Evolutionary conservation across 2,797 vertebrate species (phyloP).

Genomic region (Nasua narica): DNA sequence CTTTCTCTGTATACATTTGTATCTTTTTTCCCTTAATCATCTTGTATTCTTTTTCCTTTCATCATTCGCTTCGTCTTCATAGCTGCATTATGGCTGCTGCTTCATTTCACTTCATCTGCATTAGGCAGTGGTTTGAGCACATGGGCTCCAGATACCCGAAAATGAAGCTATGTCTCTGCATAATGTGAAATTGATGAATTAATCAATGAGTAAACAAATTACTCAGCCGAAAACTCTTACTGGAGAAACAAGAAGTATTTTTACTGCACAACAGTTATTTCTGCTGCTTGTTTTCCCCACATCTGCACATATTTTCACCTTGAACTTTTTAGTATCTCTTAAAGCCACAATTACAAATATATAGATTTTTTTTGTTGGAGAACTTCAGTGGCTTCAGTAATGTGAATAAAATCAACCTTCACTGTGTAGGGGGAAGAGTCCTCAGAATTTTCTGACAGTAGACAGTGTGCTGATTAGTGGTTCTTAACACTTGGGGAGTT

Average conservation of each 20-base stretch:
- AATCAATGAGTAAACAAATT: slow-evolving; percentile 50
- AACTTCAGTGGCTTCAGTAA: neutral
- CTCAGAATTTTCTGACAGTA: neutral
- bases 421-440: neutral
- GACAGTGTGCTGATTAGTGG: neutral
- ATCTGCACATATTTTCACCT: slow-evolving; percentile 35
- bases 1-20: slow-evolving; percentile 17
- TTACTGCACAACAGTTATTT: slow-evolving; percentile 19
- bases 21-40: slow-evolving; percentile 32
- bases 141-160: slow-evolving; percentile 47
- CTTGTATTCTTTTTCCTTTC: slow-evolving; percentile 52
- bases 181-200: slow-evolving; percentile 42
- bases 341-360: neutral
- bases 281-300: slow-evolving; percentile 3
- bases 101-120: slow-evolving; percentile 40
- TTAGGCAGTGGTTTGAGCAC: slow-evolving; percentile 31
- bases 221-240: slow-evolving; percentile 43
- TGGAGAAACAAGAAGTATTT: slow-evolving; percentile 36
- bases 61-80: slow-evolving; percentile 12
- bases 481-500: neutral
- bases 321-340: slow-evolving; percentile 33
- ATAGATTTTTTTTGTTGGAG: slow-evolving; percentile 24
- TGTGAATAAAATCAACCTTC: slow-evolving; percentile 25
- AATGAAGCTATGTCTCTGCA: slow-evolving; percentile 7
- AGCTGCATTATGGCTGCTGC: neutral